Conservation (phyloP, 1,140 invertebrate species). For the Hyles euphorbiae region DNA sequence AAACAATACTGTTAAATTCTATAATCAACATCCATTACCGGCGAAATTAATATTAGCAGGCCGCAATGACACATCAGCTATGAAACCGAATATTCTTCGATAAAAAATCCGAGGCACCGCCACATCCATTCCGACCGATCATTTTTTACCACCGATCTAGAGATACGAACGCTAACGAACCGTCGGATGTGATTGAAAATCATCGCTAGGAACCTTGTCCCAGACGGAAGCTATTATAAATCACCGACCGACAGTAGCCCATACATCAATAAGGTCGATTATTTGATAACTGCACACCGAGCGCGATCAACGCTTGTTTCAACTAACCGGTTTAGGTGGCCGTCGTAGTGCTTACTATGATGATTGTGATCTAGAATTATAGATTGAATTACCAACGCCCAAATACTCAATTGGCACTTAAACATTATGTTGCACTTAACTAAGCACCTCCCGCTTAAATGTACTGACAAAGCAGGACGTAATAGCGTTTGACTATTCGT, state of each 20-base stretch:
- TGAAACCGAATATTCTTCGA: too few relatives aligned
- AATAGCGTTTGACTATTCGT: too few relatives aligned
- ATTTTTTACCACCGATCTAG: conserved; percentile 32
- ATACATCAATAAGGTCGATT: conserved; percentile 70
- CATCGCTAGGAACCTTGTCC: conserved; percentile 67
- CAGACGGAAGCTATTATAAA: conserved; percentile 71
- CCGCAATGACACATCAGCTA: too few relatives aligned
- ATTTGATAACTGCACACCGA: conserved; percentile 60
- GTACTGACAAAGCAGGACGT: too few relatives aligned
- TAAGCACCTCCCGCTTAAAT: too few relatives aligned
- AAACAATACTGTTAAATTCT: too few relatives aligned
- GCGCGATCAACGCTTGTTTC: conserved; percentile 38
- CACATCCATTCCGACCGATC: conserved; percentile 30
- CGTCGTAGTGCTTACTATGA: neutral
- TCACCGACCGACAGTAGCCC: conserved; percentile 62
- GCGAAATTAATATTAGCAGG: too few relatives aligned
- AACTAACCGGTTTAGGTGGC: conserved; percentile 17
- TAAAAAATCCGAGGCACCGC: conserved; percentile 13
- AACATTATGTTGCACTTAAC: too few relatives aligned
- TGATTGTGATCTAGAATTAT: too few relatives aligned
- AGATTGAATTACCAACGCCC: too few relatives aligned
- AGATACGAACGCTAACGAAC: conserved; percentile 67
- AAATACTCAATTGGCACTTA: too few relatives aligned
- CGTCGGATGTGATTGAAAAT: conserved; percentile 73
- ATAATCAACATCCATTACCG: too few relatives aligned